A percentile compares a stretch with the other conserved stretches of the same genome.
phyloP scores from a whole-genome alignment of 1,140 invertebrate species.

The Sipha flava region DNA sequence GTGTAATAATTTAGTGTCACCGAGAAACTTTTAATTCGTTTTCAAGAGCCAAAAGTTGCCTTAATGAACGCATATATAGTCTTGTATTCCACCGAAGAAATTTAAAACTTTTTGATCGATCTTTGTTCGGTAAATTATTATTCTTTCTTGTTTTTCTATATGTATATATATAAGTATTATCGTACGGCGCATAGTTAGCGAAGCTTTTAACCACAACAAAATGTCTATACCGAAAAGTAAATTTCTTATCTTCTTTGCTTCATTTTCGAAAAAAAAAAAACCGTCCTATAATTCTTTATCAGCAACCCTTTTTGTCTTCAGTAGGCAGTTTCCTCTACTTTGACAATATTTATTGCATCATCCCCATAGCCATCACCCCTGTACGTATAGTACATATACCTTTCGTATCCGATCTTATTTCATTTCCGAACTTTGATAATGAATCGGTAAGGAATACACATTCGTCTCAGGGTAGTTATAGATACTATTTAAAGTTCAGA shows the following conservation, averaged over 20 bases:
- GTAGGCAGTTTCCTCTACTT: not conserved
- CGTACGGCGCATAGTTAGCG: no score
- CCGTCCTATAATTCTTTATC: conserved; percentile 23
- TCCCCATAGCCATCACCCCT: not conserved
- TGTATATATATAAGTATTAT: no score
- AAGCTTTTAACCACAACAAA: not conserved
- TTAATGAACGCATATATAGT: conserved; percentile 21
- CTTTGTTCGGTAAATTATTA: conserved; percentile 5
- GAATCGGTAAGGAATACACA: not conserved
- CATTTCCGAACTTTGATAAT: conserved; percentile 23
- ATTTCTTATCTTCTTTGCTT: conserved; percentile 18
- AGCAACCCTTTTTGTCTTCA: conserved; percentile 27
- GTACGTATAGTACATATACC: not conserved
- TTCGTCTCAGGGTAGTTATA: not conserved
- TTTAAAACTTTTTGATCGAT: conserved; percentile 31
- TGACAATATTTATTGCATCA: conserved; percentile 11
- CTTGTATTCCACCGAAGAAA: conserved; percentile 9
- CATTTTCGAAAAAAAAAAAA: not conserved
- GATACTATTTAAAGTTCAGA: not conserved
- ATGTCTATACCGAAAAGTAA: not conserved
- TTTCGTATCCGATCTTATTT: not conserved
- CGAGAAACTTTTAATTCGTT: conserved; percentile 28
- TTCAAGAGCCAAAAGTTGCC: conserved; percentile 5
- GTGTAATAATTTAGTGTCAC: conserved; percentile 27
- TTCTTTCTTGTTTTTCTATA: no score